A percentile compares a stretch with the other conserved stretches of the same genome.
phyloP scores from a whole-genome alignment of 2,888 invertebrate genomes.

The Xylota segnis region DNA sequence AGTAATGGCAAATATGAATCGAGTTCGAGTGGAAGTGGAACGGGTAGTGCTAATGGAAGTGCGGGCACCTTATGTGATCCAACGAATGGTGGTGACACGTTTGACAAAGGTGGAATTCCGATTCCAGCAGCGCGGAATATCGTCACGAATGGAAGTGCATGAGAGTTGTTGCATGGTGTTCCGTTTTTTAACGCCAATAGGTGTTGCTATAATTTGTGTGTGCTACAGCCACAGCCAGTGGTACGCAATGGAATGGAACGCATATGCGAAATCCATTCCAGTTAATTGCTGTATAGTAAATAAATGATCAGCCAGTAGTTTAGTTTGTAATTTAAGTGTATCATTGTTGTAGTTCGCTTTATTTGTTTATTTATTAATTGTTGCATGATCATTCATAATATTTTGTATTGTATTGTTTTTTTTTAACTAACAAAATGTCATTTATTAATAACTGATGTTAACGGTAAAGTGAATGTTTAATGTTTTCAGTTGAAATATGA shows the following conservation, averaged over 20 bases:
- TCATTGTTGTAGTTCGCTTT: conserved; percentile 32
- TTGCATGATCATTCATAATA: conserved; percentile 58
- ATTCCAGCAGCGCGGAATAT: conserved; percentile 73
- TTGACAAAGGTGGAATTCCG: conserved; percentile 56
- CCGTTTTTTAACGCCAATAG: conserved; percentile 11
- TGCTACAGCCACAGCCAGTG: conserved; percentile 20
- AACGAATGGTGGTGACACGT: conserved; percentile 44
- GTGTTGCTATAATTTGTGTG: conserved; percentile 47
- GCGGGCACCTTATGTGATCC: conserved; percentile 65
- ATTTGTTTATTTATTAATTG: conserved; percentile 33
- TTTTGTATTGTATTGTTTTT: conserved; percentile 15
- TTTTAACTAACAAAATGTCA: conserved; percentile 11
- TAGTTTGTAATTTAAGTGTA: conserved; percentile 43
- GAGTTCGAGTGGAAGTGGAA: conserved; percentile 71
- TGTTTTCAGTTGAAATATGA: no score
- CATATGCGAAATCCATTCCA: conserved; percentile 42
- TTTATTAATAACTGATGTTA: conserved; percentile 28
- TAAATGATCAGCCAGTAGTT: conserved; percentile 5
- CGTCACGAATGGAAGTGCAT: conserved; percentile 72
- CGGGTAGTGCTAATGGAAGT: conserved; percentile 71
- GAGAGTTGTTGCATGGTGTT: conserved; percentile 34
- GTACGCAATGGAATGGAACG: conserved; percentile 25
- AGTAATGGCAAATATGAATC: conserved; percentile 67
- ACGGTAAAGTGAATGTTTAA: not conserved
- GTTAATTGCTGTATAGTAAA: conserved; percentile 17